Evolutionary conservation across 2,797 vertebrate species (phyloP).

Genomic region (Scomberomorus guttatus): DNA sequence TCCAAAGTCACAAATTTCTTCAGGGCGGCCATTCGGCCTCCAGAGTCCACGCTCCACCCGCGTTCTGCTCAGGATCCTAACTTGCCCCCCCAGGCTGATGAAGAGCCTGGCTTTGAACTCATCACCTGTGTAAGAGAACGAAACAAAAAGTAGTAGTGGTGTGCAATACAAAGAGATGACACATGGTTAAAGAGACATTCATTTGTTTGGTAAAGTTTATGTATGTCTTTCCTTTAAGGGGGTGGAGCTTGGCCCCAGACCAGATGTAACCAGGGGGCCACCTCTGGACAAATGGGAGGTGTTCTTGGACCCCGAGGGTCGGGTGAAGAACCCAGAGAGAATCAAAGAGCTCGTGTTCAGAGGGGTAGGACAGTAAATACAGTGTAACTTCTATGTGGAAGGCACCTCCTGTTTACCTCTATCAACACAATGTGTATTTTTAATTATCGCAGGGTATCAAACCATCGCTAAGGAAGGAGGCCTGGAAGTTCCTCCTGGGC

Average conservation of each 20-base stretch:
- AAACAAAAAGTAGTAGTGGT: not conserved
- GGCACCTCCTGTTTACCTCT: not conserved
- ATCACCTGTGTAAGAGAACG: slow-evolving; percentile 91
- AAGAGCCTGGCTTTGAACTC: slow-evolving; percentile 94
- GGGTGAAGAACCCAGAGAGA: slow-evolving; percentile 82
- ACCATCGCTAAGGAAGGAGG: slow-evolving; percentile 87
- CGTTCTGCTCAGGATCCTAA: slow-evolving; percentile 61
- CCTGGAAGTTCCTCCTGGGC: slow-evolving; percentile 93
- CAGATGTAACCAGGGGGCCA: slow-evolving; percentile 82
- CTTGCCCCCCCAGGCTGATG: slow-evolving; percentile 77
- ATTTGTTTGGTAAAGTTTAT: not conserved
- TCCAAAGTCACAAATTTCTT: slow-evolving; percentile 96
- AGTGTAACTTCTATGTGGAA: not conserved
- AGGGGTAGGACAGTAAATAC: slow-evolving; percentile 84
- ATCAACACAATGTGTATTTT: not conserved
- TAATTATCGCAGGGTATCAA: slow-evolving; percentile 84
- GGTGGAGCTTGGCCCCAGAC: slow-evolving; percentile 89
- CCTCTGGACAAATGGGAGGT: slow-evolving; percentile 88
- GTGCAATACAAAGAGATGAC: not conserved
- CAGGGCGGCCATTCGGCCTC: slow-evolving; percentile 88
- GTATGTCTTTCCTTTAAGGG: slow-evolving; percentile 70
- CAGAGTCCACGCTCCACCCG: slow-evolving; percentile 73
- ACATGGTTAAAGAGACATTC: not conserved
- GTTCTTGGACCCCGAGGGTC: slow-evolving; percentile 88
- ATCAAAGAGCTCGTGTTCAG: slow-evolving; percentile 90